Percentiles rank a stretch among this genome's conserved stretches.
Conservation (phyloP, 2,797 vertebrate genomes). For the Iguana delicatissima region DNA sequence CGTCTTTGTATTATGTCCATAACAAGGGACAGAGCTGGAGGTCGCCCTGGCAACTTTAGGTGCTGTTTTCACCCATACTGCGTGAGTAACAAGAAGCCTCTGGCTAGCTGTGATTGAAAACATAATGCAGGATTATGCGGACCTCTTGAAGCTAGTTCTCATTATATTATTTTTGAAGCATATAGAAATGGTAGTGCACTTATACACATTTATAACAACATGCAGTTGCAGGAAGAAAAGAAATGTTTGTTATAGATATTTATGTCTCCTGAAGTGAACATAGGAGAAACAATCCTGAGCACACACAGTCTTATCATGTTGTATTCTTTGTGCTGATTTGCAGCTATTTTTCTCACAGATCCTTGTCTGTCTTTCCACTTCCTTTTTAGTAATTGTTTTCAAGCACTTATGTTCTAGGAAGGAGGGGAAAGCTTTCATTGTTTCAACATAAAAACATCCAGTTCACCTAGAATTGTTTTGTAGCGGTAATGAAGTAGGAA, state of each 20-base stretch:
- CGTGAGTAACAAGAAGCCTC: not conserved
- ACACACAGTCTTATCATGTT: not conserved
- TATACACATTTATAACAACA: not conserved
- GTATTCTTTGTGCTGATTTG: slow-evolving; percentile 4
- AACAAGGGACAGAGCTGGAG: not conserved
- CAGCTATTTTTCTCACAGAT: not conserved
- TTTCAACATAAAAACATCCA: not conserved
- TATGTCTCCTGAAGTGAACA: not conserved
- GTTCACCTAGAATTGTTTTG: slow-evolving; percentile 1
- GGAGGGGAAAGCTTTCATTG: not conserved
- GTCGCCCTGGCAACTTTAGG: not conserved
- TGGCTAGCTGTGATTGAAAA: not conserved
- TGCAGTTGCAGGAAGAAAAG: not conserved
- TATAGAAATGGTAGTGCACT: not conserved
- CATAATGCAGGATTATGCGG: not conserved
- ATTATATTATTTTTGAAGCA: not conserved
- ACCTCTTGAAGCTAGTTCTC: not conserved
- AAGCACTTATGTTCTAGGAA: not conserved
- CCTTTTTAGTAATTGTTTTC: slow-evolving; percentile 32
- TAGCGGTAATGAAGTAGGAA: not conserved
- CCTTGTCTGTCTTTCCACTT: not conserved
- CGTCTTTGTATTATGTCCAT: not conserved
- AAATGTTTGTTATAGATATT: not conserved
- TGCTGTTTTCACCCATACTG: not conserved
- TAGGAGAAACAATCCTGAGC: not conserved